Evolutionary conservation across 1,140 invertebrate species (phyloP).

Genomic region (Atopsyche davidsoni): DNA sequence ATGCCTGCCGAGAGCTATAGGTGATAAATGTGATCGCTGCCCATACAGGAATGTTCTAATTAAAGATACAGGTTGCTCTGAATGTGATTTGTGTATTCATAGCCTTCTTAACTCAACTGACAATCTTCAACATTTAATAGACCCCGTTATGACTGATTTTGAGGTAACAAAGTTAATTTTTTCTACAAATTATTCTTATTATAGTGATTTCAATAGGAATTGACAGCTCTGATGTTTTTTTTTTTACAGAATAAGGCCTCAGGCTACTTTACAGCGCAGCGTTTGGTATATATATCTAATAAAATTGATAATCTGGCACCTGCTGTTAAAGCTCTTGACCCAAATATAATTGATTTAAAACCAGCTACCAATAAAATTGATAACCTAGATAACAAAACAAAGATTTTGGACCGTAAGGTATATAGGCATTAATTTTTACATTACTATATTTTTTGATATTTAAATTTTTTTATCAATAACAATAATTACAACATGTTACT

Average conservation of each 20-base stretch:
- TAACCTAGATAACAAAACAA: slow-evolving; percentile 51
- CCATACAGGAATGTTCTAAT: slow-evolving; percentile 67
- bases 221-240: slow-evolving; percentile 9
- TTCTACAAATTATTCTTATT: not conserved
- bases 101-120: slow-evolving; percentile 83
- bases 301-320: slow-evolving; percentile 57
- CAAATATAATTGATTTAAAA: slow-evolving; percentile 55
- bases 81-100: slow-evolving; percentile 86
- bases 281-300: slow-evolving; percentile 68
- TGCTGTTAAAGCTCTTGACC: slow-evolving; percentile 59
- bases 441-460: slow-evolving; percentile 3
- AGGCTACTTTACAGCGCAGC: slow-evolving; percentile 71
- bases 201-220: not conserved
- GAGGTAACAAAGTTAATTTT: slow-evolving; percentile 42
- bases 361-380: slow-evolving; percentile 55
- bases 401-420: slow-evolving; percentile 53
- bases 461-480: slow-evolving; percentile 2
- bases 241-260: slow-evolving; percentile 58
- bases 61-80: slow-evolving; percentile 63
- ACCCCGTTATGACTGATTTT: slow-evolving; percentile 64
- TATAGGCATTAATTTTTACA: not conserved
- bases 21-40: slow-evolving; percentile 92
- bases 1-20: slow-evolving; percentile 91
- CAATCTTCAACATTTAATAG: slow-evolving; percentile 55
- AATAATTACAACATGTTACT: not conserved